Evolutionary conservation across 2,888 invertebrate species (phyloP).

Genomic region (Acanthoscelides obtectus): DNA sequence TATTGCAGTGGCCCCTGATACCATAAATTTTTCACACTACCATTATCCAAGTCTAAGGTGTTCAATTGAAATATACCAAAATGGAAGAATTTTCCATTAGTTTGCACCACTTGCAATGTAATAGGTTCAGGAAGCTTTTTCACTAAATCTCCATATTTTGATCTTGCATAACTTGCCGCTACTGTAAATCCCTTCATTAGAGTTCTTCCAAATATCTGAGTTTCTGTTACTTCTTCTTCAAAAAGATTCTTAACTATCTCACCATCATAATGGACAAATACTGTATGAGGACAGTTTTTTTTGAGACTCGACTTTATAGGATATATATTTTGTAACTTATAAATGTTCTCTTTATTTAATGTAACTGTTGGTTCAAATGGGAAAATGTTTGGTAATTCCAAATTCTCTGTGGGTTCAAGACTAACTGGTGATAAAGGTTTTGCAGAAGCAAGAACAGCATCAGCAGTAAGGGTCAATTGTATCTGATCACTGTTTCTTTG

Average conservation of each 20-base stretch:
- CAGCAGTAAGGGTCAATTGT: conserved; percentile 61
- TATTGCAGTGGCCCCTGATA: conserved; percentile 64
- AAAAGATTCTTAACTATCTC: conserved; percentile 64
- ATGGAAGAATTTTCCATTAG: conserved; percentile 71
- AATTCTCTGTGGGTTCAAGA: conserved; percentile 50
- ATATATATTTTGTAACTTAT: conserved; percentile 58
- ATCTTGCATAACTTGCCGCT: conserved; percentile 72
- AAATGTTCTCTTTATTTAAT: conserved; percentile 60
- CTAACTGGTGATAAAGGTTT: conserved; percentile 54
- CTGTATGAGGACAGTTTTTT: conserved; percentile 69
- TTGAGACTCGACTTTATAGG: conserved; percentile 50
- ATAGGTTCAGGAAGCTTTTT: conserved; percentile 70
- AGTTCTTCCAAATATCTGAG: conserved; percentile 65
- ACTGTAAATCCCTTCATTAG: conserved; percentile 71
- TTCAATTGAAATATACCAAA: conserved; percentile 83
- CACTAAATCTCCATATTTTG: conserved; percentile 63
- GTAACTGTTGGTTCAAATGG: conserved; percentile 73
- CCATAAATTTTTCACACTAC: conserved; percentile 71
- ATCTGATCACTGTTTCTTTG: conserved; percentile 58
- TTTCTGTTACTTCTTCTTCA: conserved; percentile 61
- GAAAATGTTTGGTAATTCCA: conserved; percentile 64
- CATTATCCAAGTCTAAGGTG: conserved; percentile 61
- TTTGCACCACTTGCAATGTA: conserved; percentile 76
- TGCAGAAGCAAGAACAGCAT: conserved; percentile 62
- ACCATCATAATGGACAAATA: conserved; percentile 66